Evolutionary conservation across 1,140 invertebrate species (phyloP).

Genomic region (Paracyclopina nana): DNA sequence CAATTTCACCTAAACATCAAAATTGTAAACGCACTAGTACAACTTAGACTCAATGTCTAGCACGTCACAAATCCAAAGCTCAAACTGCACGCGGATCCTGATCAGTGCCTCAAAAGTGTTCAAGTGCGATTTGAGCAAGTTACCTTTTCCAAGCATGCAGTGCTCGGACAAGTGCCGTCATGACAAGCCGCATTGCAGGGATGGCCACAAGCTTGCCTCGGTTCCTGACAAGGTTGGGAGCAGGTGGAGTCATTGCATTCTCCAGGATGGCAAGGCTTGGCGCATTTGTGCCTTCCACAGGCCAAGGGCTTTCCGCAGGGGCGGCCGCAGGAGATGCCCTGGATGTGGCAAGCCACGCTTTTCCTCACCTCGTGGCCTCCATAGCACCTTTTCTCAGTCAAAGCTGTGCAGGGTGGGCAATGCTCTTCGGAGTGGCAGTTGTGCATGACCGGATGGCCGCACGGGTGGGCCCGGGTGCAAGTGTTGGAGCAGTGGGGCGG

Average conservation of each 20-base stretch:
- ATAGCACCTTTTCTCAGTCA: slow-evolving; percentile 67
- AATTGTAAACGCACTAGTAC: background rate
- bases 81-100: no score
- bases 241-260: slow-evolving; percentile 41
- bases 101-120: no score
- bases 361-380: slow-evolving; percentile 63
- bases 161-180: slow-evolving; percentile 40
- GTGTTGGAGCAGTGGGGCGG: slow-evolving; percentile 52
- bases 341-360: slow-evolving; percentile 69
- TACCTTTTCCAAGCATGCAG: slow-evolving; percentile 44
- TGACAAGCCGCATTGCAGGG: slow-evolving; percentile 59
- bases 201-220: slow-evolving; percentile 51
- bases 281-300: slow-evolving; percentile 59
- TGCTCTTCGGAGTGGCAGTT: slow-evolving; percentile 45
- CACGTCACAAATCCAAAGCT: no score
- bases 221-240: slow-evolving; percentile 48
- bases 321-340: slow-evolving; percentile 69
- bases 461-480: slow-evolving; percentile 53
- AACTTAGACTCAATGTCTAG: no score
- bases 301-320: slow-evolving; percentile 52
- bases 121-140: no score
- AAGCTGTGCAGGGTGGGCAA: slow-evolving; percentile 82
- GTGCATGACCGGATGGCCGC: slow-evolving; percentile 58
- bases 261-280: slow-evolving; percentile 46
- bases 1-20: slow-evolving; percentile 5